Evolutionary conservation across 2,888 invertebrate genomes (phyloP).

Genomic region (Anthophora plumipes): DNA sequence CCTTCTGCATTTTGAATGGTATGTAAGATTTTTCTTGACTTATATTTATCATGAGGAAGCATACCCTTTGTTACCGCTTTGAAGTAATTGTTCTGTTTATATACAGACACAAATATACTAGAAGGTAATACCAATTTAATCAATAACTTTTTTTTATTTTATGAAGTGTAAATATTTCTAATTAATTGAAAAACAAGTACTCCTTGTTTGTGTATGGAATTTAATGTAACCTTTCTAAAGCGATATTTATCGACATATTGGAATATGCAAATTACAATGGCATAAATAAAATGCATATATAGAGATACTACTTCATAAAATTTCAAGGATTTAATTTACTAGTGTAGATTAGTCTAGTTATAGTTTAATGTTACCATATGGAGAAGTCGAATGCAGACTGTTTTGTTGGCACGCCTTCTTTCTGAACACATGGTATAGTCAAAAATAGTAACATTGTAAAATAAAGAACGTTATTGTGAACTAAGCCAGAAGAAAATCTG

Average conservation of each 20-base stretch:
- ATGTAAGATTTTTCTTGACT: slow-evolving; percentile 14
- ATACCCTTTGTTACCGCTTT: slow-evolving; percentile 13
- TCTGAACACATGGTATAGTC: too few species aligned
- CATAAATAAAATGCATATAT: background rate
- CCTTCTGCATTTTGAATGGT: slow-evolving; percentile 67
- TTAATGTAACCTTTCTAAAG: background rate
- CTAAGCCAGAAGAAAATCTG: too few species aligned
- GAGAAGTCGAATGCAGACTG: too few species aligned
- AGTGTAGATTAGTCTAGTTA: too few species aligned
- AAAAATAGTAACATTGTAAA: too few species aligned
- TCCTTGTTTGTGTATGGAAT: background rate
- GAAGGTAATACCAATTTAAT: background rate
- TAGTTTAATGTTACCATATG: too few species aligned
- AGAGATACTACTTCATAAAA: background rate
- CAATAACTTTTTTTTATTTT: background rate
- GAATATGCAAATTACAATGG: background rate
- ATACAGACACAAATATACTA: background rate
- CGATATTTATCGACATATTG: background rate
- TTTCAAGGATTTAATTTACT: too few species aligned
- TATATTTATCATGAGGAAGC: slow-evolving; percentile 33
- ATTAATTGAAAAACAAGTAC: background rate
- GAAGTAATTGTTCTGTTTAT: background rate
- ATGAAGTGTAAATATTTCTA: background rate
- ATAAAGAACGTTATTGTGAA: too few species aligned
- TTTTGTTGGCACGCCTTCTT: too few species aligned